A percentile compares a stretch with the other conserved stretches of the same genome.
These are phyloP conservation scores for Rhopilema esculentum DNA, from an alignment of 30 jellyfish, hydroid and myxozoan genomes.

Conservation along the genomic window DNA sequence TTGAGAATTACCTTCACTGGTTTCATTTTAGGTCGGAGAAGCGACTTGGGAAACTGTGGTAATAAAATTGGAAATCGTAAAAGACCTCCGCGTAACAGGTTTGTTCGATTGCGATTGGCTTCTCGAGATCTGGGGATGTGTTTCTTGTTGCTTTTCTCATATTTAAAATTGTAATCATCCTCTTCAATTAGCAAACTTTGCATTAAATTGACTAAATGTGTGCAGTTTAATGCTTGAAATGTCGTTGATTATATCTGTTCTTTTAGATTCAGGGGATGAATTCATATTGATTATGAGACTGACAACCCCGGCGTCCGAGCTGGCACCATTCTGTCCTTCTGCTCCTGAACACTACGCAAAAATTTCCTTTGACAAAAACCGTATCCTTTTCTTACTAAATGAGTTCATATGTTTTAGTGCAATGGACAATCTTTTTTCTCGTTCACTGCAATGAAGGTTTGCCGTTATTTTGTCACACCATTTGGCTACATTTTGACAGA, in stretches of 20 bases:
- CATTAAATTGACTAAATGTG: no score
- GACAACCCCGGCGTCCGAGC: slow-evolving; percentile 52
- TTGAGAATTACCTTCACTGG: no score
- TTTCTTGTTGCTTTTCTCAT: no score
- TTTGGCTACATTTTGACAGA: no score
- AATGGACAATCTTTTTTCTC: no score
- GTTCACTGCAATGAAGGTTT: no score
- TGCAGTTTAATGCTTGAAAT: no score
- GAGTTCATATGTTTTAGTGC: no score
- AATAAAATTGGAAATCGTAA: slow-evolving; percentile 64
- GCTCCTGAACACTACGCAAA: slow-evolving; percentile 79
- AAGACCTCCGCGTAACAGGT: slow-evolving; percentile 84
- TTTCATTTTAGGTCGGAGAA: slow-evolving; percentile 34
- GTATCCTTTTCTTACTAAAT: slow-evolving; percentile 44
- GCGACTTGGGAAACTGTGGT: slow-evolving; percentile 81
- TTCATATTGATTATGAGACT: slow-evolving; percentile 63
- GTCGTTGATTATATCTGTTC: not conserved
- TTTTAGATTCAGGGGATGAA: slow-evolving; percentile 65
- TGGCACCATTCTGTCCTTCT: slow-evolving; percentile 86
- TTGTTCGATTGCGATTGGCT: not conserved
- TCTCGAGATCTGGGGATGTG: no score
- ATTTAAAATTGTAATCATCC: no score
- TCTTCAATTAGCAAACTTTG: not conserved
- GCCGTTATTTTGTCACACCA: no score
- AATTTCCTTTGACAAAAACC: slow-evolving; percentile 38